Base-by-base conservation (phyloP, 1,140 invertebrate genomes). In the Spodoptera litura region DNA sequence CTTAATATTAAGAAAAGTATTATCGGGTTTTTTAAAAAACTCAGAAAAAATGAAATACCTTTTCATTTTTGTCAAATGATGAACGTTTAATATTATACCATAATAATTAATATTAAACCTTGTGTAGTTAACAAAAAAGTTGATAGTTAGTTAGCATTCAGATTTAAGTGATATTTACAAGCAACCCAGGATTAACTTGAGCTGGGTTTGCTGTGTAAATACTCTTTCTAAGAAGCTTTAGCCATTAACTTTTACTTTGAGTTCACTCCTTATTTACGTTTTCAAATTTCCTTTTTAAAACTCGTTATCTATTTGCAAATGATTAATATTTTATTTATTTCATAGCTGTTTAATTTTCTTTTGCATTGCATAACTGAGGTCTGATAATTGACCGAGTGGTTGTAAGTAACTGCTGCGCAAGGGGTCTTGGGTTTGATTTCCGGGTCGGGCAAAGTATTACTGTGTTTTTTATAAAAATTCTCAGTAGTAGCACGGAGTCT, bases 111-210 rank as follows among this genome's bases (percentile, higher is more conserved):
- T 44, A 44, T 44, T 38, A 12, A 4, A 8, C 13, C 13, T 62
- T 62, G 31, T 62, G 31, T 62, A n/a, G 12, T 13, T 13, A n/a
- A 31, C 31, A 38, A 62, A 62, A 61, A n/a, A 62, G 12, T 62
- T 62, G n/a, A 62, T 62, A 31, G 59, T 38, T 31, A n/a, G 31
- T 62, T 62, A 62, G 13, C 59, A 62, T 35, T 62, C 31, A 12
- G 31, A 3, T 62, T 62, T 38, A 35, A 62, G 13, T 38, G 59
- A 8, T 62, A 62, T 62, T 62, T 62, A 61, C 58, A 61, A 31
- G 53, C 12, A 31, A 12, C 4, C 58, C 13, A 8, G 59, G 31
- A 38, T 44, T 62, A 38, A 35, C 59, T n/a, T 13, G 35, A 62
- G 59, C 59, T n/a, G 13, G 4, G 59, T 35, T 38, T 38, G 59